phyloP scores from a whole-genome alignment of 2,113 vertebrate species.

The Apodemus sylvaticus region DNA sequence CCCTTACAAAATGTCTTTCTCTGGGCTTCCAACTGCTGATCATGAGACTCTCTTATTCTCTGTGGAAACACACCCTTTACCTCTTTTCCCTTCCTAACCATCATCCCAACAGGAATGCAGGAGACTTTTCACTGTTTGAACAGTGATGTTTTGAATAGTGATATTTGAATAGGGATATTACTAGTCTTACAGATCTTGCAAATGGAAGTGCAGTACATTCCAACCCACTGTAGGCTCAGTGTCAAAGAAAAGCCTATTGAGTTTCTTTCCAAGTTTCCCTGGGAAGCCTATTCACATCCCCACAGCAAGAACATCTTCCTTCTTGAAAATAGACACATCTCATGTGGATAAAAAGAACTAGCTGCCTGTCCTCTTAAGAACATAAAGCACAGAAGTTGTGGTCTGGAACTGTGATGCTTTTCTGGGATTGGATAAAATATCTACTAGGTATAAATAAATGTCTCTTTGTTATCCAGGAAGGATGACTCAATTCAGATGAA shows the following conservation, averaged over 20 bases:
- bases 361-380: not conserved
- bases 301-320: not conserved
- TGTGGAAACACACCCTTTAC: not conserved
- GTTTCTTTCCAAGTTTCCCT: not conserved
- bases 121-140: not conserved
- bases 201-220: not conserved
- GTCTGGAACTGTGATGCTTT: not conserved
- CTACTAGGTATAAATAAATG: not conserved
- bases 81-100: not conserved
- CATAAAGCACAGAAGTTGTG: not conserved
- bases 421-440: not conserved
- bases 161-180: not conserved
- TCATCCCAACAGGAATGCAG: not conserved
- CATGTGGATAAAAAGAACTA: not conserved
- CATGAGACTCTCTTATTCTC: not conserved
- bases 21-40: not conserved
- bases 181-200: not conserved
- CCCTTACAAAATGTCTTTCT: not conserved
- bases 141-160: too few species aligned
- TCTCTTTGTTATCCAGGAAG: slow-evolving; percentile 11
- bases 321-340: not conserved
- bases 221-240: not conserved
- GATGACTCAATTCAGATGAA: not conserved
- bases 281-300: not conserved
- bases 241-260: not conserved